Evolutionary conservation across 2,797 vertebrate species (phyloP), one percentile per base, ranked within the genome.

Genomic region (Morus bassanus): DNA sequence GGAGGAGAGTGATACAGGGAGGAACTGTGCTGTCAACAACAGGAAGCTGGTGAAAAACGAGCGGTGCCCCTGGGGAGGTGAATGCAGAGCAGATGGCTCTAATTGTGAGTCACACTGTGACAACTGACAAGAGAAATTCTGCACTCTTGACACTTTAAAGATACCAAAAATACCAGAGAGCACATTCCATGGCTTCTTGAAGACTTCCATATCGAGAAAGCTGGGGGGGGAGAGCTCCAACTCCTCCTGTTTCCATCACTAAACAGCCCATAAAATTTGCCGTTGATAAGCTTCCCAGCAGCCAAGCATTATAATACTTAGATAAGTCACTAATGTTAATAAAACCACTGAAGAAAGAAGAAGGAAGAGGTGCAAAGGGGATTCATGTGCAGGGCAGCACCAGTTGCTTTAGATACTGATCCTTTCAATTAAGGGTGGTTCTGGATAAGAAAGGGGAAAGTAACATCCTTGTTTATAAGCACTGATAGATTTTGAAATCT

Each of bases 1-100:
- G 83, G 98, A 97, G 96, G 91, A 94, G 97, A 96, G 97, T 97
- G 97, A 97, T 97, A 96, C 93, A 68, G 96, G 98, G 98, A 98
- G 98, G 98, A 98, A 98, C 98, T 97, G 91, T 95, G 95, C 98
- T 98, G 98, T 98, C 98, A 98, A 97, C 97, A 97, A 98, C 98
- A 98, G 98, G 98, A 98, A 98, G 96, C 97, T 89, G 95, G 92
- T 98, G 98, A 98, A 97, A 98, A 98, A 97, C 92, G 98, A 97
- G 96, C 77, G 50, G 91, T 96, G 93, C 97, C 97, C 95, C 95
- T 92, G 94, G 96, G 97, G 97, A 97, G 96, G 75, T 95, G 95
- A 96, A 97, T 88, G 95, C 95, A 96, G 96, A 97, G 97, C 98
- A 98, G 98, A 98, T 98, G 98, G 97, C 98, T 98, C 97, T 98